Base-by-base conservation (phyloP, 2,888 invertebrate species). In the Lepidochrysops patricia region DNA sequence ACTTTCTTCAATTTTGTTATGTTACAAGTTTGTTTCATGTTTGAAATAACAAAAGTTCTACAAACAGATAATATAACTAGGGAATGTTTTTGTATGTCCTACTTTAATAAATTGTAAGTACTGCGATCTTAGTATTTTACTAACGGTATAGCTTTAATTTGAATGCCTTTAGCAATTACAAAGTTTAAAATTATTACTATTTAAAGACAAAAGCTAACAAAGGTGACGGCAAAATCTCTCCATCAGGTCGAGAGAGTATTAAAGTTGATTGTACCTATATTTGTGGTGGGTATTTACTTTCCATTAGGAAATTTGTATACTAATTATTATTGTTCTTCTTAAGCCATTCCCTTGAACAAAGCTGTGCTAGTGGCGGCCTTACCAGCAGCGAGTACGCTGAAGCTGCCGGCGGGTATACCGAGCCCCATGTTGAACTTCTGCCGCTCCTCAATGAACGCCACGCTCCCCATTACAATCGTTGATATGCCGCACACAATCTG, bases 401-500 rank as follows among this genome's bases (percentile, higher is more conserved):
- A 82, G 1, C 89, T 89, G 4, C 92, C 92, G 1, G 92, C 91
- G 0, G 92, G 92, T 61, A 92, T 91, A 0, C 91, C 92, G 0
- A 92, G 82, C 0, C 91, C 91, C 81, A 92, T 87, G 76, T 92
- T 92, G 69, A 91, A 89, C 68, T 91, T 89, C 71, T 91, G 91
- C 62, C 91, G 79, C 70, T 92, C 91, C 68, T 92, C 92, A 64
- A 92, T 92, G 70, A 91, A 91, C 3, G 91, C 92, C 4, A 92
- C 92, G 35, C 91, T 91, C 15, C 92, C 92, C 90, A 92, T 91
- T 65, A 92, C 91, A 80, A 92, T 83, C 0, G 91, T 91, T 32
- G 91, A 90, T 69, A 92, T 91, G 0, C 92, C 92, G 72, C 91
- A 91, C 35, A 92, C 91, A 66, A 92, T 91, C 91, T 92, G 83